Conservation (phyloP, 2,888 invertebrate species). For the Branchipolynoe longqiensis region DNA sequence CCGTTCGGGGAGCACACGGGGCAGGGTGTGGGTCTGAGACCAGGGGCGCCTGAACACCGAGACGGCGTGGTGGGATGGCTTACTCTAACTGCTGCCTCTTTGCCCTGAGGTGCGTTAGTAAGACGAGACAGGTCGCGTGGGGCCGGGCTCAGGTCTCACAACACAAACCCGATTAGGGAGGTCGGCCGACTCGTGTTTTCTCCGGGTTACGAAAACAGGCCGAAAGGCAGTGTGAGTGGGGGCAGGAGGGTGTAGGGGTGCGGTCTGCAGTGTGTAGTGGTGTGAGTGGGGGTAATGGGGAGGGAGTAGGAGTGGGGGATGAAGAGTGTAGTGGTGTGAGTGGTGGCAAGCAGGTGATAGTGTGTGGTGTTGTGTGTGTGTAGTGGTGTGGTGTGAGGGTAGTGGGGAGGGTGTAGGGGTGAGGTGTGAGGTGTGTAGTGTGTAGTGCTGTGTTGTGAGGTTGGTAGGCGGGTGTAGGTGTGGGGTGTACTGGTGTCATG, state of each 20-base stretch:
- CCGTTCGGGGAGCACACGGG: too few relatives aligned
- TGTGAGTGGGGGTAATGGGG: background rate
- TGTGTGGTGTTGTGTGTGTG: background rate
- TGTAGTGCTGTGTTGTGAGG: background rate
- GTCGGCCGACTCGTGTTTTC: background rate
- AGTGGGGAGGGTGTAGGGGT: background rate
- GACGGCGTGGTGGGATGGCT: too few relatives aligned
- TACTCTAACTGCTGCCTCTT: too few relatives aligned
- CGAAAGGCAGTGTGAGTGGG: background rate
- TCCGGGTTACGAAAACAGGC: conserved; percentile 5
- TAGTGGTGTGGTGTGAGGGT: background rate
- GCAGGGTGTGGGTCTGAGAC: too few relatives aligned
- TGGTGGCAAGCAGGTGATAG: background rate
- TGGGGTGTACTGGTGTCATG: background rate
- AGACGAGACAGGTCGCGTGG: conserved; percentile 16
- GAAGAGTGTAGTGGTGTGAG: background rate
- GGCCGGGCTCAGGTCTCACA: conserved; percentile 19
- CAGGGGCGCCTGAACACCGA: too few relatives aligned
- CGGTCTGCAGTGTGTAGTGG: background rate
- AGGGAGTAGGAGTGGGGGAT: background rate
- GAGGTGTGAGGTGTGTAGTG: too few relatives aligned
- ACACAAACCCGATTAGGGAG: conserved; percentile 20
- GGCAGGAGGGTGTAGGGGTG: background rate
- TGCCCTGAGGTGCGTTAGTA: too few relatives aligned
- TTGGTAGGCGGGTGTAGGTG: background rate